Conservation (phyloP, 2,797 vertebrate species). For the Delichon dasypus region DNA sequence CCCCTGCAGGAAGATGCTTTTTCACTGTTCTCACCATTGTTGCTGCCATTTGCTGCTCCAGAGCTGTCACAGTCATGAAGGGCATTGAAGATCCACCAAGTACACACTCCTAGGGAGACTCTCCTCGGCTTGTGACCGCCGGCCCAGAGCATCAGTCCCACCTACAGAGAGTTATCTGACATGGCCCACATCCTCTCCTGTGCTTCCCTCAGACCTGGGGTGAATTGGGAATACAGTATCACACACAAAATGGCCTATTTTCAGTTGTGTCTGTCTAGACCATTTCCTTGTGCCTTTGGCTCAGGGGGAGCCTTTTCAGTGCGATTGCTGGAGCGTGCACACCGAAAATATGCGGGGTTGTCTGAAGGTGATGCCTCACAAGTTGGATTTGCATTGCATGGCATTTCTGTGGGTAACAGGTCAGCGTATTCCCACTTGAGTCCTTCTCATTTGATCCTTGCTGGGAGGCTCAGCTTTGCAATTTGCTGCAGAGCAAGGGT, state of each 20-base stretch:
- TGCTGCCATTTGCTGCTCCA: not conserved
- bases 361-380: not conserved
- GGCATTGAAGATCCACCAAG: not conserved
- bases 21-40: not conserved
- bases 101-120: not conserved
- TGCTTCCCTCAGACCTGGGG: not conserved
- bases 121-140: not conserved
- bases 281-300: constrained; percentile 64
- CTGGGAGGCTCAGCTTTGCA: not conserved
- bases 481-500: not conserved
- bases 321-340: constrained; percentile 27
- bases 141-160: constrained; percentile 4
- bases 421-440: not conserved
- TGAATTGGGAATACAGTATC: not conserved
- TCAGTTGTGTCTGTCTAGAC: constrained; percentile 65
- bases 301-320: constrained; percentile 34
- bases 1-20: not conserved
- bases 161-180: not conserved
- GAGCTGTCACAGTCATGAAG: not conserved
- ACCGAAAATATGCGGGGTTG: not conserved
- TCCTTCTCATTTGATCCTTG: not conserved
- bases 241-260: constrained; percentile 41
- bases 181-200: not conserved
- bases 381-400: not conserved
- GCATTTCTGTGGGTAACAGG: not conserved